Evolutionary conservation across 1,140 invertebrate species (phyloP).

Genomic region (Zaprionus kolodkinae): DNA sequence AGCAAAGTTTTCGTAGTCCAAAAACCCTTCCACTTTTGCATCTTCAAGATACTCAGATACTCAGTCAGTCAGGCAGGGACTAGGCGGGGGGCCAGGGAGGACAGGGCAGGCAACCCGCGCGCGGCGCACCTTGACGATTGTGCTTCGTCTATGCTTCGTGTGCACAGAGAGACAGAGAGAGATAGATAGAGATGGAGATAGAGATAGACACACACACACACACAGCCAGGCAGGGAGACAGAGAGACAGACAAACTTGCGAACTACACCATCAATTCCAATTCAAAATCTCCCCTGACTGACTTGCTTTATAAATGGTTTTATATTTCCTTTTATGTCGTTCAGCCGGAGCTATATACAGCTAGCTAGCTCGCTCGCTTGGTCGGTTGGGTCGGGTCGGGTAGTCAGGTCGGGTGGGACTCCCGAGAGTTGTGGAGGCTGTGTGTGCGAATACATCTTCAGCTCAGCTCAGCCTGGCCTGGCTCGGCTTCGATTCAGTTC

Average conservation of each 20-base stretch:
- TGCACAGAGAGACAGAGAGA: slow-evolving; percentile 26
- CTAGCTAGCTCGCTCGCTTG: too few relatives aligned
- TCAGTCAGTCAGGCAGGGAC: slow-evolving; percentile 20
- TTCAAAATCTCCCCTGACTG: slow-evolving; percentile 82
- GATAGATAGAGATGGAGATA: slow-evolving; percentile 36
- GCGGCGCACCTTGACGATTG: slow-evolving; percentile 61
- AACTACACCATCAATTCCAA: slow-evolving; percentile 81
- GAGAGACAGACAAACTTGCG: slow-evolving; percentile 46
- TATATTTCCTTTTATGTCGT: slow-evolving; percentile 82
- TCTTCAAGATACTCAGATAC: slow-evolving; percentile 71
- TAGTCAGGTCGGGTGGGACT: slow-evolving; percentile 25
- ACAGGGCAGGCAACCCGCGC: slow-evolving; percentile 24
- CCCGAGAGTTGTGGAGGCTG: slow-evolving; percentile 44
- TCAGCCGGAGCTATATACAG: slow-evolving; percentile 45
- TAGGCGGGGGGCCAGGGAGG: not conserved
- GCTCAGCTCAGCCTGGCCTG: too few relatives aligned
- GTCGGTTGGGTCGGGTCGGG: slow-evolving; percentile 14
- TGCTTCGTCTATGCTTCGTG: slow-evolving; percentile 74
- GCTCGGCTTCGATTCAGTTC: slow-evolving; percentile 13
- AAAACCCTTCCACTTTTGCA: slow-evolving; percentile 63
- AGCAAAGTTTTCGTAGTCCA: slow-evolving; percentile 60
- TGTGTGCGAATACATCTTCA: slow-evolving; percentile 41
- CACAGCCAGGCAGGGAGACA: slow-evolving; percentile 24
- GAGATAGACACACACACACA: slow-evolving; percentile 29
- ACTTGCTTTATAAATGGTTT: slow-evolving; percentile 83